These are phyloP conservation scores for Gymnothorax reevesii DNA, from an alignment of 2,797 vertebrate species.

Conservation along the genomic window DNA sequence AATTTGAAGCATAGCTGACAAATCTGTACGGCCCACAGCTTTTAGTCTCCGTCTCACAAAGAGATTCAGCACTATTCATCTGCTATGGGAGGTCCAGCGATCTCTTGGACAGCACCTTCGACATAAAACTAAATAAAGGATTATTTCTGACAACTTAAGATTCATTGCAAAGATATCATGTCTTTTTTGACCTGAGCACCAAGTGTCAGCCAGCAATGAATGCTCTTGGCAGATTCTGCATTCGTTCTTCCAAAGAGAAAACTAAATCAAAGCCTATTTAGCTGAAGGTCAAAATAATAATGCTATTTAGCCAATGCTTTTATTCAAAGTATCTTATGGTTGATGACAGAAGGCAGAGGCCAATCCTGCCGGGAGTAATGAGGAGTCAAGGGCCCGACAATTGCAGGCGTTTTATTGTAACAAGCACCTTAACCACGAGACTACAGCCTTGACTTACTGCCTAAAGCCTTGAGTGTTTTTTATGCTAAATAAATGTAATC, in stretches of 20 bases:
- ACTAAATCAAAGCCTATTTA: not conserved
- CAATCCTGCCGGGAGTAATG: no score
- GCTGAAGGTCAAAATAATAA: not conserved
- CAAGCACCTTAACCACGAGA: no score
- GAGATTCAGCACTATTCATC: not conserved
- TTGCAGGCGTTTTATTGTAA: no score
- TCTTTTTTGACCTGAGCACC: not conserved
- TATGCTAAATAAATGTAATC: not conserved
- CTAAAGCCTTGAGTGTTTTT: not conserved
- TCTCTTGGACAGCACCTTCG: not conserved
- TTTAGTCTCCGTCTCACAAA: not conserved
- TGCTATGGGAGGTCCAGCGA: not conserved
- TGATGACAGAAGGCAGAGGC: no score
- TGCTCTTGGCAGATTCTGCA: not conserved
- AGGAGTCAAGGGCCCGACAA: no score
- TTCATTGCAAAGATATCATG: not conserved
- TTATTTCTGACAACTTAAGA: not conserved
- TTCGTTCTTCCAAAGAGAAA: not conserved
- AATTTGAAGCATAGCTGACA: not conserved
- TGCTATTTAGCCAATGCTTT: no score
- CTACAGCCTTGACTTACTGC: not conserved
- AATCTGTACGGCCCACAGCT: not conserved
- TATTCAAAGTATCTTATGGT: no score
- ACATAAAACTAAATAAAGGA: not conserved
- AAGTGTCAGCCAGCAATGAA: not conserved